Base-by-base conservation (phyloP, 2,113 vertebrate species). In the Nothobranchius furzeri region DNA sequence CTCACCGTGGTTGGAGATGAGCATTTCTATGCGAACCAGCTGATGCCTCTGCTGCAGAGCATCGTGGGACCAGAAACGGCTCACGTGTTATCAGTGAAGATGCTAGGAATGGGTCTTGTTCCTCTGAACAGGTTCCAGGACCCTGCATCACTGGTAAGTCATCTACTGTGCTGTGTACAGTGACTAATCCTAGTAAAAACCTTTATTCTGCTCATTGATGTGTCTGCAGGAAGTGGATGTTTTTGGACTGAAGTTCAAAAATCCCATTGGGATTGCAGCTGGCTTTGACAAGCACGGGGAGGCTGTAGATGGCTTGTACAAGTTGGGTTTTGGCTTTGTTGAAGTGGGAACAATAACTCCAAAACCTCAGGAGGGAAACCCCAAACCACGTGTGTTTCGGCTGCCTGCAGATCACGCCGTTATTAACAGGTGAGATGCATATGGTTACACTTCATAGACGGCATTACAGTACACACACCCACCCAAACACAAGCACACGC, bases 271-370 rank as follows among this genome's bases (percentile, higher is more conserved):
- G 9, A 90, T 99, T 47, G 98, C 98, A 0, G 98, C 97, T 0
- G 98, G 98, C 15, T 99, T 99, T 12, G 98, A 99, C 86, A 99
- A 99, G 83, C 90, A 99, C 0, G 95, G 91, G 0, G 95, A 98
- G 76, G 98, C 96, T 0, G 91, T 98, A 70, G 96, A 99, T 0
- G 96, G 95, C 14, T 94, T 99, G 37, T 97, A 92, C 70, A 92
- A 91, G 73, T 78, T 98, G 87, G 98, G 98, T 4, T 99, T 99
- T 55, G 96, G 97, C 57, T 99, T 98, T 42, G 98, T 99, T 55
- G 98, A 99, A 78, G 93, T 99, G 11, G 98, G 98, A 35, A 97
- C 95, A 0, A 92, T 99, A 65, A 99, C 97, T 0, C 98, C 98
- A 0, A 25, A 94, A 76, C 94, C 96, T 50, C 97, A 99, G 91